These are phyloP conservation scores for Caenorhabditis japonica DNA, from an alignment of 2,888 invertebrate genomes.

Conservation along the genomic window DNA sequence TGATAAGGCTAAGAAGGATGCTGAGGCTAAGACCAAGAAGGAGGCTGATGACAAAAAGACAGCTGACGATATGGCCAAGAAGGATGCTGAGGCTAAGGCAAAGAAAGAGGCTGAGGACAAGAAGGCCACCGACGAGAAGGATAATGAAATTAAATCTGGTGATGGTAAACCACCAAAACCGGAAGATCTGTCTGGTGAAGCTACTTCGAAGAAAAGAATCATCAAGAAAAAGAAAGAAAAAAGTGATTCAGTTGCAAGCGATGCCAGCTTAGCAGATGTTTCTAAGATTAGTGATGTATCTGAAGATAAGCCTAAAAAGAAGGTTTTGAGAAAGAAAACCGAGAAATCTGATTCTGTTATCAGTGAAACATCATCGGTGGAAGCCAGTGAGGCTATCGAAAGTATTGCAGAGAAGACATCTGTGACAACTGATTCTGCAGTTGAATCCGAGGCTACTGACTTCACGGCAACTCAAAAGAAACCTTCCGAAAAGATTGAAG, in stretches of 20 bases:
- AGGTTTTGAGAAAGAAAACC: constrained; percentile 49
- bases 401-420: constrained; percentile 1
- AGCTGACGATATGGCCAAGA: constrained; percentile 26
- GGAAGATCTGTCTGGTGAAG: constrained; percentile 38
- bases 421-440: constrained; percentile 43
- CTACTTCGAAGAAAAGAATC: constrained; percentile 38
- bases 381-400: constrained; percentile 10
- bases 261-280: constrained; percentile 44
- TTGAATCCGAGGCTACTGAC: constrained; percentile 36
- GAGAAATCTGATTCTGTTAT: constrained; percentile 51
- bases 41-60: constrained; percentile 17
- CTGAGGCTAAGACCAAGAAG: constrained; percentile 44
- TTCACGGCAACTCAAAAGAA: constrained; percentile 15
- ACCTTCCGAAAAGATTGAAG: background rate
- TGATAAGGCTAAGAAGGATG: constrained; percentile 6
- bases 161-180: constrained; percentile 50
- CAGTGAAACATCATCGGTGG: constrained; percentile 35
- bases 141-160: constrained; percentile 28
- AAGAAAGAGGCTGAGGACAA: constrained; percentile 16
- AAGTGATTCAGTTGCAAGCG: constrained; percentile 46
- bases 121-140: constrained; percentile 24
- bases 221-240: constrained; percentile 49
- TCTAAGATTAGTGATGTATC: constrained; percentile 35
- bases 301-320: constrained; percentile 50
- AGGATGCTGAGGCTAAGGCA: constrained; percentile 27